Evolutionary conservation across 2,888 invertebrate species (phyloP).

Genomic region (Pardosa pseudoannulata): DNA sequence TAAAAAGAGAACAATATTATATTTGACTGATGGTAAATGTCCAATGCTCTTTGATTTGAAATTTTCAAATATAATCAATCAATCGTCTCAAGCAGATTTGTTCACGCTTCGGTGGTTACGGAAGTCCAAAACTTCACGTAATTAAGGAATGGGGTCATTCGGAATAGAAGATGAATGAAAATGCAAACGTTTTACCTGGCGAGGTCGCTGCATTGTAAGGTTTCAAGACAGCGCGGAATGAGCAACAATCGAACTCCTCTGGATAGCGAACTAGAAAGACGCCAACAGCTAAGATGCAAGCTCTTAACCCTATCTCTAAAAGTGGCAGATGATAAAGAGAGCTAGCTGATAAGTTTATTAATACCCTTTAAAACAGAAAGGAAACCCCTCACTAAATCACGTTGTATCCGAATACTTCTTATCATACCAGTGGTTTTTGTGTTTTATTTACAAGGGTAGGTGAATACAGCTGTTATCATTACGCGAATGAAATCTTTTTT

Average conservation of each 20-base stretch:
- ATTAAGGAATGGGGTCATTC: conserved; percentile 27
- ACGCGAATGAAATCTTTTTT: neutral
- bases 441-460: neutral
- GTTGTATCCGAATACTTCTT: neutral
- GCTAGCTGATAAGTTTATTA: conserved; percentile 43
- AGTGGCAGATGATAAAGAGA: conserved; percentile 35
- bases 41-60: too few species aligned
- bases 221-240: neutral
- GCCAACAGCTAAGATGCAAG: conserved; percentile 40
- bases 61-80: neutral
- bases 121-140: conserved; percentile 28
- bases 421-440: too few species aligned
- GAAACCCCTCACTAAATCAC: conserved; percentile 10
- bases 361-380: conserved; percentile 15
- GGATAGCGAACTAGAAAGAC: conserved; percentile 28
- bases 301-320: conserved; percentile 27
- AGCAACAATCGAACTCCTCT: neutral
- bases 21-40: too few species aligned
- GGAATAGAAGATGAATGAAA: conserved; percentile 21
- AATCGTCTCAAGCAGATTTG: neutral
- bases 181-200: conserved; percentile 42
- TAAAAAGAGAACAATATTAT: too few species aligned
- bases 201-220: conserved; percentile 36
- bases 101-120: conserved; percentile 5
- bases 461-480: conserved; percentile 12